These are phyloP conservation scores for Isoperla grammatica DNA, from an alignment of 2,888 invertebrate species.

Conservation along the genomic window DNA sequence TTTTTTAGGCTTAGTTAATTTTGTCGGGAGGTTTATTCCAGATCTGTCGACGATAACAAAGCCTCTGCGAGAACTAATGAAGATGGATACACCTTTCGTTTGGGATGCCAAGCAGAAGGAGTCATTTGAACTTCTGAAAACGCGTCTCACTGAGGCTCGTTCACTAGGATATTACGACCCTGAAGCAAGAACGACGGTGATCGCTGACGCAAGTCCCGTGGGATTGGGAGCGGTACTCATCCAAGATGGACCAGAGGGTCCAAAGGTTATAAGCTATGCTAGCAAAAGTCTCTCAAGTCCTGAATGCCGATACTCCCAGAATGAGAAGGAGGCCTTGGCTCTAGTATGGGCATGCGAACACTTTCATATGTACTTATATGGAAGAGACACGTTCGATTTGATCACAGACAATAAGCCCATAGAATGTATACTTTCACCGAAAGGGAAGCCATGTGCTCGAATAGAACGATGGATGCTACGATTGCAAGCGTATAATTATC, in stretches of 20 bases:
- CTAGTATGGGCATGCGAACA: slow-evolving; percentile 34
- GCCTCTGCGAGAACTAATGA: too few relatives aligned
- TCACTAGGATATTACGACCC: too few relatives aligned
- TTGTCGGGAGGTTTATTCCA: too few relatives aligned
- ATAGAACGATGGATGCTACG: slow-evolving; percentile 1
- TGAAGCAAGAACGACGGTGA: too few relatives aligned
- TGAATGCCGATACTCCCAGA: slow-evolving; percentile 41
- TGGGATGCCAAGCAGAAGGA: too few relatives aligned
- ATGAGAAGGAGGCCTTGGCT: slow-evolving; percentile 39
- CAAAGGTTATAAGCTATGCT: slow-evolving; percentile 40
- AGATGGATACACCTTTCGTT: slow-evolving; percentile 18
- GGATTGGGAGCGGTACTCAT: slow-evolving; percentile 37
- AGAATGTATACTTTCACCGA: slow-evolving; percentile 8
- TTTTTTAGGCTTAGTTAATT: too few relatives aligned
- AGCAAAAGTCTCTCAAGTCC: slow-evolving; percentile 40
- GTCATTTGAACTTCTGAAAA: too few relatives aligned
- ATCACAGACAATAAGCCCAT: slow-evolving; percentile 39
- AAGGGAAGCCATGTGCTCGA: neutral
- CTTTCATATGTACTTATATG: slow-evolving; percentile 35
- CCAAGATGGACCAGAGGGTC: slow-evolving; percentile 33
- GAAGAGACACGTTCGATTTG: slow-evolving; percentile 36
- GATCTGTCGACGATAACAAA: too few relatives aligned
- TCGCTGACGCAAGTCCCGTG: slow-evolving; percentile 24
- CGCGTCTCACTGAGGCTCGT: too few relatives aligned
- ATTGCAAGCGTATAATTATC: neutral